phyloP scores from a whole-genome alignment of 2,113 vertebrate genomes.

The Sula dactylatra region DNA sequence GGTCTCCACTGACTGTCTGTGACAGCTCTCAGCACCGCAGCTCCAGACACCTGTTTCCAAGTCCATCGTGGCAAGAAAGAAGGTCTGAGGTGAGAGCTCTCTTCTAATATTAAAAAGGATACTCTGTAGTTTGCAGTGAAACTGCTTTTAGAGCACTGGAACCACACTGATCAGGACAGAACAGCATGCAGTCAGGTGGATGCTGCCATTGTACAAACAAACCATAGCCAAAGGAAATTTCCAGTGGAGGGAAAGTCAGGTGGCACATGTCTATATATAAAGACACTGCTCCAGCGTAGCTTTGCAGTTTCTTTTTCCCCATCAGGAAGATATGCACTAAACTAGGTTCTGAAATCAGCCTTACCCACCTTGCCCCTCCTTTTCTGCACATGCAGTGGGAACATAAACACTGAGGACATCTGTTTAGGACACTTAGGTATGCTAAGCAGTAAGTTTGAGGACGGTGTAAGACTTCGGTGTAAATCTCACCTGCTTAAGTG shows the following conservation, averaged over 20 bases:
- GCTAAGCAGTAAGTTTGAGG: not conserved
- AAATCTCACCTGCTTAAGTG: not conserved
- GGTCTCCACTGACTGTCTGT: not conserved
- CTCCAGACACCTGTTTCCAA: not conserved
- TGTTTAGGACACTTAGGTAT: not conserved
- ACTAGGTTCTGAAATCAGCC: not conserved
- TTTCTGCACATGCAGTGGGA: not conserved
- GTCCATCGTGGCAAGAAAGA: not conserved
- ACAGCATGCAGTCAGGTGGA: not conserved
- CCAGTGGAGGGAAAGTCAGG: not conserved
- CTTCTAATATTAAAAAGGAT: not conserved
- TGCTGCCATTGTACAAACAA: not conserved
- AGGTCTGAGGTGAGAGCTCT: not conserved
- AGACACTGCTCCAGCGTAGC: not conserved
- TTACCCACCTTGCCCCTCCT: not conserved
- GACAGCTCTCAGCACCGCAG: not conserved
- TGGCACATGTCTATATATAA: fast-evolving
- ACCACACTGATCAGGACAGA: not conserved
- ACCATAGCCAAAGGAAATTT: not conserved
- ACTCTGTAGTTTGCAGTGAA: not conserved
- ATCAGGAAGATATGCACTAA: not conserved
- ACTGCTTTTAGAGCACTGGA: not conserved
- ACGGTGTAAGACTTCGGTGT: not conserved
- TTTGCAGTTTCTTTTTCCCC: not conserved
- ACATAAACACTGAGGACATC: not conserved